Evolutionary conservation across 1,140 invertebrate species (phyloP).

Genomic region (Nebria ingens): DNA sequence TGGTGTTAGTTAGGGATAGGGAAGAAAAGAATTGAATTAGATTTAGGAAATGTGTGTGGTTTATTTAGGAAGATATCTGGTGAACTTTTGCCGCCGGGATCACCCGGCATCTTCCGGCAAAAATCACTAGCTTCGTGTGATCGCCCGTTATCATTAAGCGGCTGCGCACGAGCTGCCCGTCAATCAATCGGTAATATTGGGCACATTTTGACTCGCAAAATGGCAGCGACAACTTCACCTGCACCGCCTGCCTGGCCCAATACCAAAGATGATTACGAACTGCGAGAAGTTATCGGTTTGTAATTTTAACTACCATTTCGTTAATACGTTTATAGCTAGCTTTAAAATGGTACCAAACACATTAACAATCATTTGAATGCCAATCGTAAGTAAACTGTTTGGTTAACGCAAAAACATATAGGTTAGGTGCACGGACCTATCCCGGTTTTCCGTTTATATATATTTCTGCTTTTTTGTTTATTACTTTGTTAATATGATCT

Average conservation of each 20-base stretch:
- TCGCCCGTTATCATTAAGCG: constrained; percentile 26
- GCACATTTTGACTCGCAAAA: constrained; percentile 56
- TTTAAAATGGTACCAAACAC: background rate
- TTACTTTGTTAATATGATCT: no score
- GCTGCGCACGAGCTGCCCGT: constrained; percentile 36
- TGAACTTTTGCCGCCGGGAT: constrained; percentile 49
- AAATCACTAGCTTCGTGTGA: constrained; percentile 39
- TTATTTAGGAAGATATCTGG: constrained; percentile 47
- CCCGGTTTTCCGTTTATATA: no score
- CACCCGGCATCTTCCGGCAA: constrained; percentile 53
- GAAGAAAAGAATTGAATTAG: no score
- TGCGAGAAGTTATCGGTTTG: constrained; percentile 83
- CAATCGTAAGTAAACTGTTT: constrained; percentile 1
- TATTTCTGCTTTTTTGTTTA: no score
- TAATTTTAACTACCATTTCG: constrained; percentile 20
- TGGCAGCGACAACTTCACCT: constrained; percentile 52
- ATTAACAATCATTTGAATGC: constrained; percentile 2
- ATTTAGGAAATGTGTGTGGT: no score
- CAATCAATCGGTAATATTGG: constrained; percentile 41
- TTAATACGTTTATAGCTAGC: background rate
- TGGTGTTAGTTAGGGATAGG: no score
- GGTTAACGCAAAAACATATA: constrained; percentile 1
- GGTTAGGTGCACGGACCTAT: constrained; percentile 2
- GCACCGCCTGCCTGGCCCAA: constrained; percentile 73
- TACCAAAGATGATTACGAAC: constrained; percentile 86